Conservation (phyloP, 2,888 invertebrate species). For the Drosophila peninsularis region DNA sequence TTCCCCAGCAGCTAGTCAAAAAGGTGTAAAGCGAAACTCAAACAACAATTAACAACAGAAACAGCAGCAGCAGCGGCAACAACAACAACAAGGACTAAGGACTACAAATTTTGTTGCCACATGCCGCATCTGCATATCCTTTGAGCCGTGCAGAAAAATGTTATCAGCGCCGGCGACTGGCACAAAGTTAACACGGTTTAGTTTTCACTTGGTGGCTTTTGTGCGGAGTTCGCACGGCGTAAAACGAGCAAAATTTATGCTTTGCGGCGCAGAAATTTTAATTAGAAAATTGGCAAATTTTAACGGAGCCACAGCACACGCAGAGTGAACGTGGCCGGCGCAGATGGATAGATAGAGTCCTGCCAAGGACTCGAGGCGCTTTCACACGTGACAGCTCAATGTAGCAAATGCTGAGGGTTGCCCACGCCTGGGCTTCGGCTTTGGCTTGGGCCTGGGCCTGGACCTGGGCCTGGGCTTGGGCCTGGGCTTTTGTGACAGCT, state of each 20-base stretch:
- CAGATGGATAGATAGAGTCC: conserved; percentile 12
- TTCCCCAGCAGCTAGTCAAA: conserved; percentile 24
- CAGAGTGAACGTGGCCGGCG: conserved; percentile 18
- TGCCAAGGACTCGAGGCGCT: conserved; percentile 34
- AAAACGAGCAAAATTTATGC: conserved; percentile 74
- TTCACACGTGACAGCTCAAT: conserved; percentile 76
- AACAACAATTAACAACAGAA: conserved; percentile 33
- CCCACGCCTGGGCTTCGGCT: conserved; percentile 1
- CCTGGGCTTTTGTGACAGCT: conserved; percentile 44
- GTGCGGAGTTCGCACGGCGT: conserved; percentile 62
- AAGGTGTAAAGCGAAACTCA: conserved; percentile 41
- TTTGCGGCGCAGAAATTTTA: conserved; percentile 80
- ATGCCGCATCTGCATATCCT: conserved; percentile 26
- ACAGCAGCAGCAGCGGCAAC: conserved; percentile 1
- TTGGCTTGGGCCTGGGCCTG: not conserved
- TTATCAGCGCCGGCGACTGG: conserved; percentile 24
- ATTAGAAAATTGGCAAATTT: conserved; percentile 79
- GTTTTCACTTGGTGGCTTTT: conserved; percentile 45
- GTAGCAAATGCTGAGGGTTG: conserved; percentile 30
- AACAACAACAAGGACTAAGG: conserved; percentile 5
- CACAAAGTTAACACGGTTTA: conserved; percentile 37
- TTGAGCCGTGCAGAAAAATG: conserved; percentile 25
- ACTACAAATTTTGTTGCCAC: conserved; percentile 27
- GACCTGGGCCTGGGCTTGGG: not conserved
- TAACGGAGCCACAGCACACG: conserved; percentile 33